phyloP scores from a whole-genome alignment of 2,113 vertebrate species.

The Ursus arctos region DNA sequence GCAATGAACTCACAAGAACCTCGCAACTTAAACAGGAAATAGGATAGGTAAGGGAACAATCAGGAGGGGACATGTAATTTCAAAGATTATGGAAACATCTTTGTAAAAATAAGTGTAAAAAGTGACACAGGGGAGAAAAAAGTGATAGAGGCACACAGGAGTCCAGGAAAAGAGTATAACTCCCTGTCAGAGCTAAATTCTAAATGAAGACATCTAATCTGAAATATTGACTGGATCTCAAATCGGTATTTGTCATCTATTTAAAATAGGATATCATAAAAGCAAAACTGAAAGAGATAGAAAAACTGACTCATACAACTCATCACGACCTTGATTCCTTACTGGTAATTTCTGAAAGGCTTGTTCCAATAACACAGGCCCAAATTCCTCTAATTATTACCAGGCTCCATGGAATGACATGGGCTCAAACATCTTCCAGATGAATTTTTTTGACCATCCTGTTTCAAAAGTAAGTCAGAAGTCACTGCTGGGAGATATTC shows the following conservation, averaged over 20 bases:
- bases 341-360: neutral
- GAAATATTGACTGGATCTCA: neutral
- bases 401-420: neutral
- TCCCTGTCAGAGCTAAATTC: neutral
- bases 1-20: neutral
- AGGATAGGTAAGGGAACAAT: neutral
- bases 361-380: neutral
- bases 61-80: neutral
- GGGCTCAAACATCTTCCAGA: neutral
- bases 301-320: neutral
- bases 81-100: neutral
- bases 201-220: neutral
- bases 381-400: neutral
- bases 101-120: neutral
- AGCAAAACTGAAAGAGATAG: neutral
- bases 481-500: neutral
- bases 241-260: neutral
- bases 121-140: neutral
- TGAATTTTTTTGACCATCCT: neutral
- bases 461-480: neutral
- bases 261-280: neutral
- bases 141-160: neutral
- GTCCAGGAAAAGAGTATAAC: too few relatives aligned
- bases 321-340: neutral
- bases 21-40: neutral